phyloP scores from a whole-genome alignment of 2,797 vertebrate species.

The Spheniscus humboldti region DNA sequence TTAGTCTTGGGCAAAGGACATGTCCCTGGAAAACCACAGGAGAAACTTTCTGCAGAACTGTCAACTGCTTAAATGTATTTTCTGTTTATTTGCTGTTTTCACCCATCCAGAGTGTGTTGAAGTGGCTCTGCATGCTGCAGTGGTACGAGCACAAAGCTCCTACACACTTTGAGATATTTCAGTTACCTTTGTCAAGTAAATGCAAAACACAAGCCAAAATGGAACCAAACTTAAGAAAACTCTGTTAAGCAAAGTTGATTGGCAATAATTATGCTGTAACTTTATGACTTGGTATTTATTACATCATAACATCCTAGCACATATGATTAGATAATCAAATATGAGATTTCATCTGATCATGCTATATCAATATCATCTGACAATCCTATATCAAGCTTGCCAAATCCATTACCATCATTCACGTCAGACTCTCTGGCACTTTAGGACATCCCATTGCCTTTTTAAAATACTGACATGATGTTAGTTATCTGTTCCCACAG shows the following conservation, averaged over 20 bases:
- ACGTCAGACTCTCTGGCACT: not conserved
- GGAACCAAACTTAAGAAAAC: not conserved
- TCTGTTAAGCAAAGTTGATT: not conserved
- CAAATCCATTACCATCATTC: fast-evolving
- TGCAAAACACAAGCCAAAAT: not conserved
- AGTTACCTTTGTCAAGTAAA: not conserved
- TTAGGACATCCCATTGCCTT: not conserved
- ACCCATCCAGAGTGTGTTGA: no score
- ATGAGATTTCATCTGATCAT: not conserved
- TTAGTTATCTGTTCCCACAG: not conserved
- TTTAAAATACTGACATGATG: fast-evolving
- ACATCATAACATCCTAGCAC: not conserved
- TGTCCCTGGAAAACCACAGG: not conserved
- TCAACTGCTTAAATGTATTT: not conserved
- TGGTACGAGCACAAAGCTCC: not conserved
- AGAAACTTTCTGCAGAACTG: not conserved
- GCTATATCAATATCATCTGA: no score
- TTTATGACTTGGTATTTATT: not conserved
- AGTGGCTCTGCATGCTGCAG: not conserved
- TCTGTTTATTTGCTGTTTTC: not conserved
- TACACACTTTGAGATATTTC: not conserved
- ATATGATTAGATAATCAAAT: not conserved
- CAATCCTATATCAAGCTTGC: fast-evolving
- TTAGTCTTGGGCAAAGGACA: not conserved
- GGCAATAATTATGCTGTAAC: no score